phyloP scores from a whole-genome alignment of 2,113 vertebrate genomes.

The Urocitellus parryii region DNA sequence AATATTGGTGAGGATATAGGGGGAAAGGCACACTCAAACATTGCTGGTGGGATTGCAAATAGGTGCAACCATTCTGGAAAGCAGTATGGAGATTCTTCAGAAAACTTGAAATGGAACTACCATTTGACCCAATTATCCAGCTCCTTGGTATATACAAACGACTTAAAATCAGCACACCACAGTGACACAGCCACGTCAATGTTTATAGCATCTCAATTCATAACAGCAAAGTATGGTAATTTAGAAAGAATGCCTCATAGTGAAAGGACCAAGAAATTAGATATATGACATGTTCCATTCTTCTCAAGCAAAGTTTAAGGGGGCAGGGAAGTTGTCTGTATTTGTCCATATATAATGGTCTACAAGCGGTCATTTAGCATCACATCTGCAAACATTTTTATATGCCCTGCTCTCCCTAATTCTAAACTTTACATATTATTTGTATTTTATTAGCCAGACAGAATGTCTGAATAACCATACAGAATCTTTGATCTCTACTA shows the following conservation, averaged over 20 bases:
- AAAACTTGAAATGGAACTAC: too few relatives aligned
- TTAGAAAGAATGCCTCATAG: not conserved
- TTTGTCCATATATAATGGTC: not conserved
- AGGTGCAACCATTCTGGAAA: too few relatives aligned
- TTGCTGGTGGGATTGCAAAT: too few relatives aligned
- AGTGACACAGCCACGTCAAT: too few relatives aligned
- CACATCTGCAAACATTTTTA: not conserved
- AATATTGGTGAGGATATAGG: too few relatives aligned
- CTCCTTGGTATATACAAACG: too few relatives aligned
- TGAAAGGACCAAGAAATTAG: not conserved
- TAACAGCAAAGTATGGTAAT: not conserved
- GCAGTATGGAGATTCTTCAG: too few relatives aligned
- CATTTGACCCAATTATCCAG: too few relatives aligned
- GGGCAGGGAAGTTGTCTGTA: rapidly evolving
- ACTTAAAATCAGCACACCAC: too few relatives aligned
- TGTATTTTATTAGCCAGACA: not conserved
- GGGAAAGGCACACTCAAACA: too few relatives aligned
- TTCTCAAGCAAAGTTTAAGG: not conserved
- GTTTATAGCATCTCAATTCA: too few relatives aligned
- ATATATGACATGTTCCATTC: not conserved
- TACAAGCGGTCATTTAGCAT: not conserved
- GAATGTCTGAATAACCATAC: not conserved
- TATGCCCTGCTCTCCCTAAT: not conserved
- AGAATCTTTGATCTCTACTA: not conserved
- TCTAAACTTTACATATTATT: not conserved